Base-by-base conservation (phyloP, 1,140 invertebrate species). In the Heliothis subflexa region DNA sequence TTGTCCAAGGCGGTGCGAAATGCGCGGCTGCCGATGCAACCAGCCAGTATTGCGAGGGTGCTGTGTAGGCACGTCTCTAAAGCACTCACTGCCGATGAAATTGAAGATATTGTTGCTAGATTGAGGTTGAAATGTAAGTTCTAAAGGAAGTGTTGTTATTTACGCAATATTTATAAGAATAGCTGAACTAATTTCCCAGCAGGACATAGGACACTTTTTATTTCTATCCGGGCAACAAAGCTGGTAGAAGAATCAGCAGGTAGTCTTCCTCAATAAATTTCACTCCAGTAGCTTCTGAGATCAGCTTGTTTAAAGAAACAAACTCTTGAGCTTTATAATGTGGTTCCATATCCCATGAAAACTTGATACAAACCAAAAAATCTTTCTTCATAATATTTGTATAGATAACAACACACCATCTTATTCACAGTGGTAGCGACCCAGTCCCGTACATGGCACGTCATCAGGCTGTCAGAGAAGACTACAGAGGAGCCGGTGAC, bases 51-150 rank as follows among this genome's bases (percentile, higher is more conserved):
- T 0, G 90, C 90, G 0, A 68, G 83, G 9, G 81, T 94, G 0
- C 49, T 94, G 0, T 87, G 86, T 54, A 76, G 76, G 18, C 85
- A 92, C 18, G 81, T 86, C 0, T 81, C 83, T 2, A 88, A 84
- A 11, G 79, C 80, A 0, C 57, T 90, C 5, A 68, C 80, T 0
- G 55, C 25, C 0, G 81, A 90, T 0, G 90, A 93, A n/a, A 73
- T 93, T 2, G 84, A 85, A 1, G 86, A 93, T 10, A 85, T 93
- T 21, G 59, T 91, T 2, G 64, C 87, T 0, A 77, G 79, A 11
- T 66, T 94, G 45, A 68, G 84, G 28, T 73, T 94, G 0, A 91
- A 89, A 76, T 82, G 92, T 93, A 76, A 86, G 89, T 86, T 50
- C 40, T 59, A 25, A 25, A 25, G 2, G 2, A 25, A n/a, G n/a